Percentiles rank a stretch among this genome's conserved stretches.
Evolutionary conservation across 2,888 invertebrate species (phyloP).

Genomic region (Eristalis tenax): DNA sequence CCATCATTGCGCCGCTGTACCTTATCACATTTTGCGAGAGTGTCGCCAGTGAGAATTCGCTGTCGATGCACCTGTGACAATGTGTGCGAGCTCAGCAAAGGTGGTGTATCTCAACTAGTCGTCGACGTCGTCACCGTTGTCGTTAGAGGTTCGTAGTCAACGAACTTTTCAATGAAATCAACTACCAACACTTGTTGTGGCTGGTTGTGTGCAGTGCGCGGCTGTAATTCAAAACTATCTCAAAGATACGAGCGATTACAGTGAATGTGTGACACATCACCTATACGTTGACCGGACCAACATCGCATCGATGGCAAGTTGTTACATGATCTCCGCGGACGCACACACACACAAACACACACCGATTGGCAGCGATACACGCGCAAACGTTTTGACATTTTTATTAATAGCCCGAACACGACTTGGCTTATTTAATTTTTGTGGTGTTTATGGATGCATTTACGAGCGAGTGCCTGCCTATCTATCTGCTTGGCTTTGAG

Average conservation of each 20-base stretch:
- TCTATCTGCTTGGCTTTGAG: conserved; percentile 57
- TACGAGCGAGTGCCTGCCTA: neutral
- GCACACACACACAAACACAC: neutral
- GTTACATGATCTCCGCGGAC: conserved; percentile 56
- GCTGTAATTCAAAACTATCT: conserved; percentile 68
- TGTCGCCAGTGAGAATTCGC: conserved; percentile 8
- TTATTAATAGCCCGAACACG: conserved; percentile 70
- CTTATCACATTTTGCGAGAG: conserved; percentile 26
- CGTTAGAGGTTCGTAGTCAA: conserved; percentile 73
- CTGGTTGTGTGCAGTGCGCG: conserved; percentile 11
- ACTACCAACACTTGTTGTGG: conserved; percentile 63
- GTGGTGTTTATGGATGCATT: conserved; percentile 67
- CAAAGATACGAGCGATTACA: conserved; percentile 33
- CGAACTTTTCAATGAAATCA: conserved; percentile 76
- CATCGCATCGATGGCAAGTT: neutral
- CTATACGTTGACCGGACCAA: neutral
- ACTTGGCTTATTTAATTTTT: conserved; percentile 69
- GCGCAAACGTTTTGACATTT: conserved; percentile 57
- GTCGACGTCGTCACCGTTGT: conserved; percentile 38
- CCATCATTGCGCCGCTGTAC: neutral
- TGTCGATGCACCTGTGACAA: conserved; percentile 29
- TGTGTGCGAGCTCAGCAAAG: conserved; percentile 31
- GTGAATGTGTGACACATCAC: neutral
- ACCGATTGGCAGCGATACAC: neutral
- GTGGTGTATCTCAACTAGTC: conserved; percentile 46